Evolutionary conservation across 2,797 vertebrate species (phyloP).

Genomic region (Eleutherodactylus coqui): DNA sequence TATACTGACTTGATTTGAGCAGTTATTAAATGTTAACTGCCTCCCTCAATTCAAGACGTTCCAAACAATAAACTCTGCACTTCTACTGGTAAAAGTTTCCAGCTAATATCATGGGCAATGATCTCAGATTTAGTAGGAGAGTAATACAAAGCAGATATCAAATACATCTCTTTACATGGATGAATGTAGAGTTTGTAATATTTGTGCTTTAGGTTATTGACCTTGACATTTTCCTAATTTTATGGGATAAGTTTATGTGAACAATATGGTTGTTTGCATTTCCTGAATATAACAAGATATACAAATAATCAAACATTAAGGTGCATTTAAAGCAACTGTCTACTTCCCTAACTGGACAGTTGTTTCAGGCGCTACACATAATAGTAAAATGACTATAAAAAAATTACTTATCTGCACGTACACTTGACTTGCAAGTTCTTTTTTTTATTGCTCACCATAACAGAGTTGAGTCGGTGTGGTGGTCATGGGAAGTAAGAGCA

Average conservation of each 20-base stretch:
- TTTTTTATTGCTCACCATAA: too few relatives aligned
- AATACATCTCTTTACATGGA: background rate
- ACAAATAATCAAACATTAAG: background rate
- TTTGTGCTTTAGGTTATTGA: background rate
- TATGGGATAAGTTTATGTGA: background rate
- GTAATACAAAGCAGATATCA: conserved; percentile 30
- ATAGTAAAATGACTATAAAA: too few relatives aligned
- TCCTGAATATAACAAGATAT: background rate
- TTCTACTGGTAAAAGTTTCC: conserved; percentile 48
- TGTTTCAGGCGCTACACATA: too few relatives aligned
- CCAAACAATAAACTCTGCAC: conserved; percentile 56
- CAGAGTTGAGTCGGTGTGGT: too few relatives aligned
- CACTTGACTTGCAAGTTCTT: too few relatives aligned
- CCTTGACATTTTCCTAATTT: background rate
- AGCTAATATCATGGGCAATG: conserved; percentile 50
- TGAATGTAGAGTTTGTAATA: background rate
- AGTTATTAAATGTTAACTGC: conserved; percentile 63
- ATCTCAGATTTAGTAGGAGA: conserved; percentile 36
- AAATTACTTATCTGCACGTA: too few relatives aligned
- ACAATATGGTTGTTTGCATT: background rate
- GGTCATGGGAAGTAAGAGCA: too few relatives aligned
- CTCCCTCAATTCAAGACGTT: conserved; percentile 54
- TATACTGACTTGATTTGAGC: conserved; percentile 39
- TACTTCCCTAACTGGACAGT: too few relatives aligned
- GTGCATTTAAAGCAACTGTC: background rate